A percentile compares a stretch with the other conserved stretches of the same genome.
These are phyloP conservation scores for Raja brachyura DNA, from an alignment of 2,113 vertebrate genomes.

Conservation along the genomic window DNA sequence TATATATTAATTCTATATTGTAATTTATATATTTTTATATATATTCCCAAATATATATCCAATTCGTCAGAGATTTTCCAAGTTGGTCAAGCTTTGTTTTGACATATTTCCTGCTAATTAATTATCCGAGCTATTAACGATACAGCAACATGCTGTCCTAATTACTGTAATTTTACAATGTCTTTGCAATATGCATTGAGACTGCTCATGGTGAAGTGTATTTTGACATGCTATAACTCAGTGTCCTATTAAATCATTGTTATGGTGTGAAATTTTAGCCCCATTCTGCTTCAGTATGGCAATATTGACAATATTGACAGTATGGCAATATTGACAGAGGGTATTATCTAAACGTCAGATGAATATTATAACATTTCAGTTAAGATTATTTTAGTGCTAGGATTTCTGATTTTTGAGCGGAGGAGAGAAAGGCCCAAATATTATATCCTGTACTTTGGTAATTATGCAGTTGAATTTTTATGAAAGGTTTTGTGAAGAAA, in stretches of 20 bases:
- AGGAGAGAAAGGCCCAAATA: not conserved
- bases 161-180: constrained; percentile 16
- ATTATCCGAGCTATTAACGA: not conserved
- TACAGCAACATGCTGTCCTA: not conserved
- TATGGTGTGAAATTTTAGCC: not conserved
- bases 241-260: not conserved
- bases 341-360: not conserved
- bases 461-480: too few species aligned
- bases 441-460: too few species aligned
- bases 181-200: not conserved
- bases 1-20: too few species aligned
- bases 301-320: too few species aligned
- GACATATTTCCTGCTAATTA: not conserved
- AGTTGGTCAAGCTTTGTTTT: not conserved
- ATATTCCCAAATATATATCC: not conserved
- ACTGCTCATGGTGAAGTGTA: not conserved
- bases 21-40: not conserved
- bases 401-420: not conserved
- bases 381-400: not conserved
- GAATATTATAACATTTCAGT: not conserved
- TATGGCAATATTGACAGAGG: not conserved
- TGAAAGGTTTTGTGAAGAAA: too few species aligned
- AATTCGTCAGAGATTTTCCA: not conserved
- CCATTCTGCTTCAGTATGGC: too few species aligned
- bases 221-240: not conserved